A percentile compares a stretch with the other conserved stretches of the same genome.
Conservation (phyloP, 1,140 invertebrate species). For the Drosophila erecta region DNA sequence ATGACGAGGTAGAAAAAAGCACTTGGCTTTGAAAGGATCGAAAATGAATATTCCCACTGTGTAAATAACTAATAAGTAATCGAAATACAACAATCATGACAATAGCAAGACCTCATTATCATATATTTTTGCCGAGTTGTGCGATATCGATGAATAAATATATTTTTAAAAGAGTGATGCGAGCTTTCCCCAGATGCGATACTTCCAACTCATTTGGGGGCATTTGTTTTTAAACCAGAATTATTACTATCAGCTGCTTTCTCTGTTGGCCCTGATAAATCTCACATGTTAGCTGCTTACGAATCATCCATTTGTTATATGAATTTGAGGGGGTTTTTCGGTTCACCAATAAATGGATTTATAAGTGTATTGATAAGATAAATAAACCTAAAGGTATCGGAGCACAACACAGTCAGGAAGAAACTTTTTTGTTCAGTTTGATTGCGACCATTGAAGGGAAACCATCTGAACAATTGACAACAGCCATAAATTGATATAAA, state of each 20-base stretch:
- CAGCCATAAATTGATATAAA: neutral
- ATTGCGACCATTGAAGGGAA: slow-evolving; percentile 11
- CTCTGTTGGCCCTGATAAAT: neutral
- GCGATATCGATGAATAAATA: slow-evolving; percentile 11
- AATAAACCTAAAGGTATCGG: slow-evolving; percentile 3
- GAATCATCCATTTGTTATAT: neutral
- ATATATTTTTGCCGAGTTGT: slow-evolving; percentile 5
- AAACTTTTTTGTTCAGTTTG: slow-evolving; percentile 14
- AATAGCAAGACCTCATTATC: neutral
- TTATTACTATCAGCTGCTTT: slow-evolving; percentile 6
- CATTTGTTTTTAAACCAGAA: neutral
- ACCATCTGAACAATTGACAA: slow-evolving; percentile 3
- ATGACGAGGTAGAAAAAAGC: slow-evolving; percentile 40
- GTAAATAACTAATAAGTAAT: slow-evolving; percentile 5
- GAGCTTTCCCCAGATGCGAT: neutral
- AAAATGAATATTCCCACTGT: neutral
- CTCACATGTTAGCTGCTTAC: neutral
- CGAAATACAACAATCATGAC: neutral
- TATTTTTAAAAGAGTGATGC: slow-evolving; percentile 4
- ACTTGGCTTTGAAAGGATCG: slow-evolving; percentile 38
- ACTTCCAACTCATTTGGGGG: neutral
- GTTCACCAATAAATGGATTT: slow-evolving; percentile 26
- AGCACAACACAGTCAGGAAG: slow-evolving; percentile 6
- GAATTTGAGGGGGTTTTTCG: slow-evolving; percentile 20
- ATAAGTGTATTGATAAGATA: slow-evolving; percentile 59